These are phyloP conservation scores for Jordanella pulchra DNA, from an alignment of 2,797 vertebrate genomes.

Conservation along the genomic window DNA sequence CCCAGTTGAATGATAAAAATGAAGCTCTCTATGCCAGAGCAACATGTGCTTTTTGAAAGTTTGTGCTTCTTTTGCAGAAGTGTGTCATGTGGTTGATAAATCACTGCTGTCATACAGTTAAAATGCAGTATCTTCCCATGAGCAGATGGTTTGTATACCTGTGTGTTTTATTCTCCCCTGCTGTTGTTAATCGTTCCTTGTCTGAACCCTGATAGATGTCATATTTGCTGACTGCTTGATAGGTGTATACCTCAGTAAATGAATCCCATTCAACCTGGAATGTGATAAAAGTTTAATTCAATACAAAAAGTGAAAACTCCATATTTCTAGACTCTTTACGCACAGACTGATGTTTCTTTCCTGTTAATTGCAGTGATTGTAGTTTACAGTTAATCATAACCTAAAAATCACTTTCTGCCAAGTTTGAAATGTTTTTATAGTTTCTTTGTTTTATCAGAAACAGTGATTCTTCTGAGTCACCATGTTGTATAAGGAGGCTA, in stretches of 20 bases:
- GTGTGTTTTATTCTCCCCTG: conserved; percentile 23
- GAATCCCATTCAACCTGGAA: too few relatives aligned
- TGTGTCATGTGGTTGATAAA: conserved; percentile 43
- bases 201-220: conserved; percentile 10
- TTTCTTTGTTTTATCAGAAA: neutral
- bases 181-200: conserved; percentile 49
- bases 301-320: neutral
- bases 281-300: neutral
- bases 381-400: too few relatives aligned
- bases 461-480: neutral
- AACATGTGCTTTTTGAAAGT: conserved; percentile 50
- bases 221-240: conserved; percentile 9
- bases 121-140: conserved; percentile 42
- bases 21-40: conserved; percentile 17
- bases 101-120: conserved; percentile 57
- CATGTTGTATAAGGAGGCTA: neutral
- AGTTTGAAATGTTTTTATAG: neutral
- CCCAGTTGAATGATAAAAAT: conserved; percentile 32
- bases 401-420: neutral
- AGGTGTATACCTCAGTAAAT: neutral
- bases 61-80: conserved; percentile 24
- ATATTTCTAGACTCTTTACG: neutral
- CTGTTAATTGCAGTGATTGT: neutral
- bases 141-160: conserved; percentile 49
- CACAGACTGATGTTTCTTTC: neutral